Conservation (phyloP, 2,113 vertebrate species). For the Tylochromis polylepis region DNA sequence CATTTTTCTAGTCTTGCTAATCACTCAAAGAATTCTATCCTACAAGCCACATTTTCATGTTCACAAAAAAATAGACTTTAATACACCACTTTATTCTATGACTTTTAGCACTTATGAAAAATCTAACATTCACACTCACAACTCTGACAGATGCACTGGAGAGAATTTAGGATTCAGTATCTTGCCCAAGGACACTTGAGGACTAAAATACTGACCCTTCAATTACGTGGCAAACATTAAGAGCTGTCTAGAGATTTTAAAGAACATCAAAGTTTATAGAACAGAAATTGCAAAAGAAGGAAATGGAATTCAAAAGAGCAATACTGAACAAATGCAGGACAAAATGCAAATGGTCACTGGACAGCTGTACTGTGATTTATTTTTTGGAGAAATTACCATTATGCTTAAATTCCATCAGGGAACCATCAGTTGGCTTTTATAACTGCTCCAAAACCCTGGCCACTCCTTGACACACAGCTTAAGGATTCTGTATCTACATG, state of each 20-base stretch:
- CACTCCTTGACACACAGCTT: too few relatives aligned
- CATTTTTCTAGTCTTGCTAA: not conserved
- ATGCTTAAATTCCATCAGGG: too few relatives aligned
- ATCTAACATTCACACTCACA: not conserved
- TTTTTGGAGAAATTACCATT: not conserved
- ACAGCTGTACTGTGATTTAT: fast-evolving
- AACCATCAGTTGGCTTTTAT: too few relatives aligned
- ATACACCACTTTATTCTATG: not conserved
- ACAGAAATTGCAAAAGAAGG: not conserved
- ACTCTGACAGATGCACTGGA: fast-evolving
- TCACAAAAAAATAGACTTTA: not conserved
- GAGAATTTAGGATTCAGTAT: not conserved
- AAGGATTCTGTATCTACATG: too few relatives aligned
- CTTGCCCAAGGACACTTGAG: not conserved
- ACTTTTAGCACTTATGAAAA: not conserved
- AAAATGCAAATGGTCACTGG: not conserved
- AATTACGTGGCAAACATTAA: not conserved
- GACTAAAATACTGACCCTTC: not conserved
- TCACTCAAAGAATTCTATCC: not conserved
- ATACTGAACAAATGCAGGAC: not conserved
- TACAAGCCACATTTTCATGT: not conserved
- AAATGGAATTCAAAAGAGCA: too few relatives aligned
- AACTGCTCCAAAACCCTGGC: too few relatives aligned
- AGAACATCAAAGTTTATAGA: too few relatives aligned
- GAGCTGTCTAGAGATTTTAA: not conserved